Percentiles rank a stretch among this genome's conserved stretches.
Conservation (phyloP, 2,888 invertebrate species). For the Campoplex nolae region DNA sequence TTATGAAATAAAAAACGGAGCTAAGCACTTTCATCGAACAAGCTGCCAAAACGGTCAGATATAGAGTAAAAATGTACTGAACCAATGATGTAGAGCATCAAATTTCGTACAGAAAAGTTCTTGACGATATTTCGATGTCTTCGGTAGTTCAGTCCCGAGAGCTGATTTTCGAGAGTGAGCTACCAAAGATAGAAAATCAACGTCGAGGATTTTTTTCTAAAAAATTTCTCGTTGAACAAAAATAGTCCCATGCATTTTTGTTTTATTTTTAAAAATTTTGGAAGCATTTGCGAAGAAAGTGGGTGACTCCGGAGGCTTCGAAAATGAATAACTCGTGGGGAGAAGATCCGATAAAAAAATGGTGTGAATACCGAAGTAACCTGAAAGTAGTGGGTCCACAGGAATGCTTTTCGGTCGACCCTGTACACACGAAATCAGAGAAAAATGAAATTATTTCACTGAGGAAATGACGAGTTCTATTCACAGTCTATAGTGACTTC, state of each 20-base stretch:
- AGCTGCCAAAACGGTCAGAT: background rate
- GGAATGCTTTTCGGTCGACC: background rate
- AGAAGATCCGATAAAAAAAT: background rate
- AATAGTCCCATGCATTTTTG: background rate
- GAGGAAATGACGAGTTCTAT: slow-evolving; percentile 57
- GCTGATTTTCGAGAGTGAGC: background rate
- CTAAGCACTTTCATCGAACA: background rate
- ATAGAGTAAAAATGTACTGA: background rate
- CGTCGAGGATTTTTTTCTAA: background rate
- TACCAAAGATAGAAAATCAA: background rate
- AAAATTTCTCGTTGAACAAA: background rate
- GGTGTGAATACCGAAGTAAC: background rate
- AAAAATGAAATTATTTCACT: slow-evolving; percentile 31
- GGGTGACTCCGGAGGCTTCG: background rate
- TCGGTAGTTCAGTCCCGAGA: background rate
- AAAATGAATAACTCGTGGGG: background rate
- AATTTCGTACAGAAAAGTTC: background rate
- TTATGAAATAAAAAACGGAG: background rate
- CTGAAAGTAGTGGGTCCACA: background rate
- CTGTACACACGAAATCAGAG: slow-evolving; percentile 27
- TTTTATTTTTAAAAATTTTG: background rate
- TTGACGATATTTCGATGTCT: background rate
- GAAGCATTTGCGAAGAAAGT: background rate
- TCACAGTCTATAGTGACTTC: slow-evolving; percentile 60
- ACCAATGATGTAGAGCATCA: background rate